Conservation (phyloP, 2,888 invertebrate genomes). For the Mellilla xanthometata region DNA sequence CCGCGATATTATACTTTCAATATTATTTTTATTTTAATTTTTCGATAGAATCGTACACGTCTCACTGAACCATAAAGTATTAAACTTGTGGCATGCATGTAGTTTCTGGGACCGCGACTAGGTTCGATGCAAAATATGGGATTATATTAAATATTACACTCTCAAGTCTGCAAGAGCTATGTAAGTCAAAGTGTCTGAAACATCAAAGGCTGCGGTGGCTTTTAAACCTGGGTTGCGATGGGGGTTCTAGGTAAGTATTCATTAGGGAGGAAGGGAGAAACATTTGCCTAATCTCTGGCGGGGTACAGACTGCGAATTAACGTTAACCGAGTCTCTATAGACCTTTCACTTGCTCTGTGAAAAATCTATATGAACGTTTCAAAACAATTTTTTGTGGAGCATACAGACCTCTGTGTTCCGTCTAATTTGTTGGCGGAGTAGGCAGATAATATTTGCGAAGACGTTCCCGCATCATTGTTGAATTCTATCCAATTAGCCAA, state of each 20-base stretch:
- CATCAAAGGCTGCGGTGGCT: slow-evolving; percentile 4
- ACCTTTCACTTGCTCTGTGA: slow-evolving; percentile 9
- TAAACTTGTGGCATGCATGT: slow-evolving; percentile 46
- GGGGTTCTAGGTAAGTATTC: slow-evolving; percentile 3
- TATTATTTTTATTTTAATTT: slow-evolving; percentile 44
- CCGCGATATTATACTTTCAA: slow-evolving; percentile 42
- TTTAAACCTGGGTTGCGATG: slow-evolving; percentile 8
- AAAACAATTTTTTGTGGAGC: too few species aligned
- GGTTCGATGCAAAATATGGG: slow-evolving; percentile 35
- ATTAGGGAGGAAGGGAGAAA: neutral
- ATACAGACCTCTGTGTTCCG: slow-evolving; percentile 2
- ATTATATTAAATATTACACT: slow-evolving; percentile 6
- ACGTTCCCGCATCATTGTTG: slow-evolving; percentile 15
- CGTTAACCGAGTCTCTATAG: slow-evolving; percentile 4
- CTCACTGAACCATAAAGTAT: slow-evolving; percentile 49
- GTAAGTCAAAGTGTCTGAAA: slow-evolving; percentile 1
- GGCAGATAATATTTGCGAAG: slow-evolving; percentile 5
- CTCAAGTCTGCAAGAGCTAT: slow-evolving; percentile 6
- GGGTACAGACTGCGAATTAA: slow-evolving; percentile 12
- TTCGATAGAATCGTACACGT: slow-evolving; percentile 46
- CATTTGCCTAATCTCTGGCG: slow-evolving; percentile 11
- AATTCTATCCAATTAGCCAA: slow-evolving; percentile 30
- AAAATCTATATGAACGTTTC: slow-evolving; percentile 12
- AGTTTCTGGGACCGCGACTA: slow-evolving; percentile 23
- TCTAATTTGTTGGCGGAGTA: slow-evolving; percentile 4